Conservation (phyloP, 2,797 vertebrate species). For the Lepus townsendii region DNA sequence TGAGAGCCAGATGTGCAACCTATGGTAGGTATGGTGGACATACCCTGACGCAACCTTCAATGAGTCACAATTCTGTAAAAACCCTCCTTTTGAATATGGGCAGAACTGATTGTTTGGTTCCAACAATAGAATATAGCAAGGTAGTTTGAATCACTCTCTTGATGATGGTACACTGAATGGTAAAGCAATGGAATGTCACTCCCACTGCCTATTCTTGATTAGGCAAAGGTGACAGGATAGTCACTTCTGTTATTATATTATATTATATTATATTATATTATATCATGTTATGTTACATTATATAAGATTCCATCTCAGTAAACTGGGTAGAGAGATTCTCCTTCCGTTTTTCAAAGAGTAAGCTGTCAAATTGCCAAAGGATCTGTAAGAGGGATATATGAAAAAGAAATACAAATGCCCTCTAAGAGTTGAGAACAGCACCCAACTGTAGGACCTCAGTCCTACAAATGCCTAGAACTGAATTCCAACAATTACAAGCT, state of each 20-base stretch:
- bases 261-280: neutral
- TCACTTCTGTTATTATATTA: too few species aligned
- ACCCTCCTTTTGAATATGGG: neutral
- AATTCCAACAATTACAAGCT: slow-evolving; percentile 10
- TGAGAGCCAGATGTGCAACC: neutral
- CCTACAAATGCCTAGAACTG: neutral
- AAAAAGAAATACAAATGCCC: neutral
- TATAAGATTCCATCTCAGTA: neutral
- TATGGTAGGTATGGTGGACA: neutral
- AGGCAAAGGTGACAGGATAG: neutral
- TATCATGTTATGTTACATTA: neutral
- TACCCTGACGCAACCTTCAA: neutral
- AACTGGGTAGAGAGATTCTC: neutral
- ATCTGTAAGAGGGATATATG: neutral
- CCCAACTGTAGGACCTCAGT: neutral
- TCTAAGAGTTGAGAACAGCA: neutral
- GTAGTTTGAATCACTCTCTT: neutral
- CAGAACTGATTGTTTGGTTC: neutral
- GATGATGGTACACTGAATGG: neutral
- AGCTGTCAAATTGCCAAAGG: neutral
- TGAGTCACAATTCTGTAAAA: neutral
- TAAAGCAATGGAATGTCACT: neutral
- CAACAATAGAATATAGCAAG: neutral
- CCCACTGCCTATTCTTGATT: neutral
- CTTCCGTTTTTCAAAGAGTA: neutral